A percentile compares a stretch with the other conserved stretches of the same genome.
These are phyloP conservation scores for Ctenosaura bakeri DNA, from an alignment of 2,797 vertebrate genomes.

Conservation along the genomic window DNA sequence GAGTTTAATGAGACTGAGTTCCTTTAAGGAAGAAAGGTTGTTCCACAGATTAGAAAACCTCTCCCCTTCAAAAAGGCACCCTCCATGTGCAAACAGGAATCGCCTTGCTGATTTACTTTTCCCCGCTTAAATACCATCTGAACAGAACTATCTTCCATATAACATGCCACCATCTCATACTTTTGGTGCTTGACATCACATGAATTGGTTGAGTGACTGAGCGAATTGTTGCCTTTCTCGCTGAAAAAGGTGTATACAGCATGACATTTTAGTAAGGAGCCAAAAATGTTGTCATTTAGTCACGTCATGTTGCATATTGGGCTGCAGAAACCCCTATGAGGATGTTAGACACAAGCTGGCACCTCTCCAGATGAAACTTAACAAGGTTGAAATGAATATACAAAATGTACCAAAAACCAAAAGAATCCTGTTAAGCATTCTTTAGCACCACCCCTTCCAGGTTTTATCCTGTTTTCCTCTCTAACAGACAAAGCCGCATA, in stretches of 20 bases:
- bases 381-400: not conserved
- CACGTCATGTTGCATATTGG: not conserved
- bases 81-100: not conserved
- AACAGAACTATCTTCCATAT: conserved; percentile 9
- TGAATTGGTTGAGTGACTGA: conserved; percentile 26
- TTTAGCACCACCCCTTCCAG: not conserved
- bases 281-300: conserved; percentile 4
- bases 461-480: not conserved
- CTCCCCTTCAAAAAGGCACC: too few relatives aligned
- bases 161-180: not conserved
- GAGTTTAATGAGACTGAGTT: too few relatives aligned
- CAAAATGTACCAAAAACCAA: rapidly evolving
- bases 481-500: not conserved
- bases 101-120: not conserved
- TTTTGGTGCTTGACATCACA: conserved; percentile 15
- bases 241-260: not conserved
- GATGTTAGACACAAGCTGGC: not conserved
- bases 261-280: conserved; percentile 24
- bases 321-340: not conserved
- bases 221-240: conserved; percentile 18
- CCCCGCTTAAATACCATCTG: not conserved
- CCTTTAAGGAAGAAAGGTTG: not conserved
- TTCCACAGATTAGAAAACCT: too few relatives aligned
- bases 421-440: not conserved
- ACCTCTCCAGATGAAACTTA: not conserved